phyloP scores from a whole-genome alignment of 2,797 vertebrate species.

The Hippoglossus hippoglossus region DNA sequence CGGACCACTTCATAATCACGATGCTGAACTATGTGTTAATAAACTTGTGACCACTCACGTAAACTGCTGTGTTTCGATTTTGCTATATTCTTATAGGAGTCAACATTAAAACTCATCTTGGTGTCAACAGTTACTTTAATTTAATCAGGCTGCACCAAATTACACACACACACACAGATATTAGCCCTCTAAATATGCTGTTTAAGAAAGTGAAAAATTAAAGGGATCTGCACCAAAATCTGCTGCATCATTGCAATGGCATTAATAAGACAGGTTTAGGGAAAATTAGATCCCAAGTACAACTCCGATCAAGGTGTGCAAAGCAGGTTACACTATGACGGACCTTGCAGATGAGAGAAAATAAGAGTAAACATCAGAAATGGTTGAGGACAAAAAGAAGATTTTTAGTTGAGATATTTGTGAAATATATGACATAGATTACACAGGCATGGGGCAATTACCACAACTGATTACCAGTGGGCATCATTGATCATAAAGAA shows the following conservation, averaged over 20 bases:
- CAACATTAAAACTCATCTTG: neutral
- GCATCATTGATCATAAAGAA: conserved; percentile 7
- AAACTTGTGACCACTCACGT: conserved; percentile 43
- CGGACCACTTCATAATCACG: neutral
- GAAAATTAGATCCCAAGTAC: too few relatives aligned
- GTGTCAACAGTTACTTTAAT: neutral
- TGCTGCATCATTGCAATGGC: neutral
- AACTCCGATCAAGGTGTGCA: neutral
- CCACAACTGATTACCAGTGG: conserved; percentile 2
- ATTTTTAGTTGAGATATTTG: neutral
- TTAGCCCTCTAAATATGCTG: neutral
- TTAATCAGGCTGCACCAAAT: too few relatives aligned
- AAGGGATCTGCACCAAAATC: too few relatives aligned
- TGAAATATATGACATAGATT: neutral
- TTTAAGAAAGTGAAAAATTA: too few relatives aligned
- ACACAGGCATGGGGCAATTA: conserved; percentile 2
- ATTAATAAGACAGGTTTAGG: conserved; percentile 10
- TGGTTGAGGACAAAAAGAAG: neutral
- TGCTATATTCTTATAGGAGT: neutral
- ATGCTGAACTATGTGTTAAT: conserved; percentile 46
- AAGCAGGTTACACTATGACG: conserved; percentile 5
- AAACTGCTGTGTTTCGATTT: conserved; percentile 29
- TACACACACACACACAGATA: too few relatives aligned
- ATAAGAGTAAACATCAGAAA: too few relatives aligned
- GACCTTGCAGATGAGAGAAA: neutral